Evolutionary conservation across 2,113 vertebrate species (phyloP).

Genomic region (Chloebia gouldiae): DNA sequence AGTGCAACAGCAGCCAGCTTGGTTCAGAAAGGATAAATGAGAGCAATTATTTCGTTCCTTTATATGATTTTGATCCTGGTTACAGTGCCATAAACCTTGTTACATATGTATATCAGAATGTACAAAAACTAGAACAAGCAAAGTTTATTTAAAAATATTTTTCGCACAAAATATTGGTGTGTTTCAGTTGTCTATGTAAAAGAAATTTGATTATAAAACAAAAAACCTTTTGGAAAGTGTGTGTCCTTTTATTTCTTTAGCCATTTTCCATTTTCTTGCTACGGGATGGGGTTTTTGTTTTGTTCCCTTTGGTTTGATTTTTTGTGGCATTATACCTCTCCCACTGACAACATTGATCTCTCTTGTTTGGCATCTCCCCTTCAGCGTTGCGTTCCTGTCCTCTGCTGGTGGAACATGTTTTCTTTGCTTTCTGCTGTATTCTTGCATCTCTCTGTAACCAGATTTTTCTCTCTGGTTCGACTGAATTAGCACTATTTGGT

Average conservation of each 20-base stretch:
- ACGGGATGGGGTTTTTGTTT: background rate
- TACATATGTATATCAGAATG: slow-evolving; percentile 83
- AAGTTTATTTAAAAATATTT: slow-evolving; percentile 85
- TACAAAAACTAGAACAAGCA: slow-evolving; percentile 71
- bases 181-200: slow-evolving; percentile 78
- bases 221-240: slow-evolving; percentile 72
- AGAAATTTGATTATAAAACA: slow-evolving; percentile 79
- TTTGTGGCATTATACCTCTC: background rate
- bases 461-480: background rate
- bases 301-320: background rate
- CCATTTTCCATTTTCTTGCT: background rate
- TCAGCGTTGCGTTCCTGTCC: background rate
- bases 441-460: background rate
- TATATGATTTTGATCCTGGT: slow-evolving; percentile 74
- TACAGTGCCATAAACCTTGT: slow-evolving; percentile 84
- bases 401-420: slow-evolving; percentile 24
- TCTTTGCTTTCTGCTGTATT: background rate
- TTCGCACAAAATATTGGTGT: slow-evolving; percentile 80
- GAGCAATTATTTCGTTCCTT: slow-evolving; percentile 66
- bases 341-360: background rate
- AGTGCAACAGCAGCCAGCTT: slow-evolving; percentile 74
- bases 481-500: background rate
- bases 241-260: slow-evolving; percentile 52
- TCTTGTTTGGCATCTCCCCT: background rate
- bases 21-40: slow-evolving; percentile 62